phyloP scores from a whole-genome alignment of 2,113 vertebrate genomes.

The Chloropsis cyanopogon region DNA sequence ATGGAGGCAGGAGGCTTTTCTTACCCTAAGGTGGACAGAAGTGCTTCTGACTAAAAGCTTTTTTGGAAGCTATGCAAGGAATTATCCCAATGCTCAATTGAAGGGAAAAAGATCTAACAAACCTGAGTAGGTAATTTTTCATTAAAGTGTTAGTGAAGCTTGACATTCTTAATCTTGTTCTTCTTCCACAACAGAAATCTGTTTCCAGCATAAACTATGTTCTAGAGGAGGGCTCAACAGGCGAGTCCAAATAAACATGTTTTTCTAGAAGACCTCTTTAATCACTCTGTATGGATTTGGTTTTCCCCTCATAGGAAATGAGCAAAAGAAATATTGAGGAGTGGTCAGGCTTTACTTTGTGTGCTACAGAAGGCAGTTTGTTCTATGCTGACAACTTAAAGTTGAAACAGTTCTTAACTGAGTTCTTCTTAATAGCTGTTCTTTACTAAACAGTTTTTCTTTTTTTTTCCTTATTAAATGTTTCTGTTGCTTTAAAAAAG shows the following conservation, averaged over 20 bases:
- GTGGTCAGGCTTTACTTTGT: not conserved
- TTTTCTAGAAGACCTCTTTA: not conserved
- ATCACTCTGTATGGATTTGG: not conserved
- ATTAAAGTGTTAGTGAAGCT: conserved; percentile 17
- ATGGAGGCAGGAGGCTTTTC: not conserved
- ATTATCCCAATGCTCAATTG: conserved; percentile 21
- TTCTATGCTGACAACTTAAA: not conserved
- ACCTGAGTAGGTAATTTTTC: not conserved
- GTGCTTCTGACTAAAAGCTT: conserved; percentile 31
- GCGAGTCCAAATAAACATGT: not conserved
- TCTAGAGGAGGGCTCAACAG: not conserved
- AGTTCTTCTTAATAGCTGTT: not conserved
- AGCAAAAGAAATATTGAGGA: not conserved
- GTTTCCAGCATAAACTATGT: not conserved
- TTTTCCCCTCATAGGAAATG: not conserved
- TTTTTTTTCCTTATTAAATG: not conserved
- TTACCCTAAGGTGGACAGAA: not conserved
- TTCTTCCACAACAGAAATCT: not conserved
- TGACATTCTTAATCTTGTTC: not conserved
- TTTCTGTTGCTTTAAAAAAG: not conserved
- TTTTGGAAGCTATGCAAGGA: conserved; percentile 14
- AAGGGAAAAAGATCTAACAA: conserved; percentile 51
- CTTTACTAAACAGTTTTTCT: not conserved
- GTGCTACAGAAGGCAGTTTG: not conserved
- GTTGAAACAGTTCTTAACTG: not conserved